These are phyloP conservation scores for Chironomus tepperi DNA, from an alignment of 1,140 invertebrate genomes.

Conservation along the genomic window DNA sequence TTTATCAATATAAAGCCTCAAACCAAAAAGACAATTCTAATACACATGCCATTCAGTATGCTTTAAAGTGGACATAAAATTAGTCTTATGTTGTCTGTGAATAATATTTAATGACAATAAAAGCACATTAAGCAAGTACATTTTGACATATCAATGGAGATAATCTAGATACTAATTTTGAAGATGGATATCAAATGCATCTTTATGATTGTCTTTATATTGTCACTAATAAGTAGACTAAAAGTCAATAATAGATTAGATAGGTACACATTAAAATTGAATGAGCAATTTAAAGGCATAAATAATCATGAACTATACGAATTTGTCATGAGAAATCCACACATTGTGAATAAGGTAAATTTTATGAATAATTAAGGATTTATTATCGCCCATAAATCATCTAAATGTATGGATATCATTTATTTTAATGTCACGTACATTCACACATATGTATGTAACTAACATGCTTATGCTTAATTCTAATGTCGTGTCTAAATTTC, in stretches of 20 bases:
- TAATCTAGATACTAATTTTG: neutral
- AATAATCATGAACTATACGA: constrained; percentile 5
- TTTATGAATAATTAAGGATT: constrained; percentile 19
- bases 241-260: constrained; percentile 2
- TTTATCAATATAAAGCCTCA: no score
- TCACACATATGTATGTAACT: neutral
- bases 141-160: neutral
- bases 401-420: neutral
- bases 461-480: neutral
- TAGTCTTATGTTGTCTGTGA: no score
- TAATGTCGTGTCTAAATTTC: neutral
- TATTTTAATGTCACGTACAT: neutral
- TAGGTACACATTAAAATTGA: neutral
- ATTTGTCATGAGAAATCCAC: constrained; percentile 13
- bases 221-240: neutral
- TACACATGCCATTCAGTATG: no score
- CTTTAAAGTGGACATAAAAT: no score
- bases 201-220: neutral
- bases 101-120: neutral
- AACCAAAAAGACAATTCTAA: no score
- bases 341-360: neutral
- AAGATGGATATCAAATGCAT: neutral
- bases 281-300: neutral
- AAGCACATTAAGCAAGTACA: neutral
- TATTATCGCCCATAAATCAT: neutral